Percentiles rank a stretch among this genome's conserved stretches.
Conservation (phyloP, 2,888 invertebrate species). For the Mythimna vitellina region DNA sequence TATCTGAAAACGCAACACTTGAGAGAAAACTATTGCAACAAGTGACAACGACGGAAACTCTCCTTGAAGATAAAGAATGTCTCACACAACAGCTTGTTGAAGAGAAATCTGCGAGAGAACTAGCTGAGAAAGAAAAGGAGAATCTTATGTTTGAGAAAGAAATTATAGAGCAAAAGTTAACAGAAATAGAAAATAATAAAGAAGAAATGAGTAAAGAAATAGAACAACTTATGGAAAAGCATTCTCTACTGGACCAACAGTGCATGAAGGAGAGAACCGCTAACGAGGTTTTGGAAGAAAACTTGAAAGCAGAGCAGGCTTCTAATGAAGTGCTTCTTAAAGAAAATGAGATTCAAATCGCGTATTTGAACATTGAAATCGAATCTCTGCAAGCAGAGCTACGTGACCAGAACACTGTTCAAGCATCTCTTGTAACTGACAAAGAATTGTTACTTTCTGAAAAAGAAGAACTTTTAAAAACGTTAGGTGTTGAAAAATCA, state of each 20-base stretch:
- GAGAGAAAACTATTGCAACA: conserved; percentile 60
- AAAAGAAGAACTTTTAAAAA: conserved; percentile 62
- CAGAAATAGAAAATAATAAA: conserved; percentile 43
- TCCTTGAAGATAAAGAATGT: conserved; percentile 69
- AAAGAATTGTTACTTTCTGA: conserved; percentile 61
- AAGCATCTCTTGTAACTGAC: conserved; percentile 58
- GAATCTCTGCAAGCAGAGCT: conserved; percentile 48
- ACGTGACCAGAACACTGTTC: conserved; percentile 37
- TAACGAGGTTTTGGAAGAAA: conserved; percentile 48
- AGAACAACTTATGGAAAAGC: conserved; percentile 44
- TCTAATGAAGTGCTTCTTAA: conserved; percentile 38
- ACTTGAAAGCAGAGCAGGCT: conserved; percentile 48
- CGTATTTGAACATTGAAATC: conserved; percentile 48
- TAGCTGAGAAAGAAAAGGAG: conserved; percentile 70
- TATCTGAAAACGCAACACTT: conserved; percentile 54
- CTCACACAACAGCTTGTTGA: conserved; percentile 72
- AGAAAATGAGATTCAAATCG: conserved; percentile 47
- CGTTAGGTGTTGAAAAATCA: conserved; percentile 66
- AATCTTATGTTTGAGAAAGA: conserved; percentile 61
- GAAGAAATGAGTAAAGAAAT: conserved; percentile 47
- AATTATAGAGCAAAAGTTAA: conserved; percentile 56
- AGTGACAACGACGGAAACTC: conserved; percentile 46
- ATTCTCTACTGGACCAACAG: conserved; percentile 42
- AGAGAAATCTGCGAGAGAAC: conserved; percentile 69
- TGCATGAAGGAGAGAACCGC: conserved; percentile 30